Percentiles rank a stretch among this genome's conserved stretches.
phyloP scores from a whole-genome alignment of 2,113 vertebrate genomes.

The Collichthys lucidus region DNA sequence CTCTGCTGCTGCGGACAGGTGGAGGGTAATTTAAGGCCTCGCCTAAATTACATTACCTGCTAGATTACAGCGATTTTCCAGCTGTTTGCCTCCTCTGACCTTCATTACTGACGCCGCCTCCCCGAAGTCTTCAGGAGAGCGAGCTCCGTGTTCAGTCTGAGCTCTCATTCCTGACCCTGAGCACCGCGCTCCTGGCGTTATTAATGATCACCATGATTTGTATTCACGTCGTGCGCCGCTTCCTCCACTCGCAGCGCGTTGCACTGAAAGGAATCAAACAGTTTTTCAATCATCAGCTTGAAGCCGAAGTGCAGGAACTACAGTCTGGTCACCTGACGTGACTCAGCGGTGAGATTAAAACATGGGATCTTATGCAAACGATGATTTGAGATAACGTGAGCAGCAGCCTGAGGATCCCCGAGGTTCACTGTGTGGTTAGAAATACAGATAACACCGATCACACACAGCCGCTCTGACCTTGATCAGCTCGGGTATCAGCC shows the following conservation, averaged over 20 bases:
- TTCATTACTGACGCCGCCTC: constrained; percentile 69
- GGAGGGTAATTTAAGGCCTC: constrained; percentile 65
- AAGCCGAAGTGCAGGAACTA: neutral
- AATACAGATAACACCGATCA: no score
- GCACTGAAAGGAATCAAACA: constrained; percentile 26
- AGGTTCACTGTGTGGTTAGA: no score
- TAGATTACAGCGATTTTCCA: constrained; percentile 78
- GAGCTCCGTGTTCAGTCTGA: constrained; percentile 58
- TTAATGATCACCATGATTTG: constrained; percentile 62
- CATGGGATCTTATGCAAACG: neutral
- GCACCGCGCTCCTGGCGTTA: constrained; percentile 47
- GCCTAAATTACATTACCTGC: constrained; percentile 76
- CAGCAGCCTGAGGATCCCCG: no score
- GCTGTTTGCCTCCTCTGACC: constrained; percentile 73
- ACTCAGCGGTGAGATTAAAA: neutral
- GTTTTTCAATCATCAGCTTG: constrained; percentile 50
- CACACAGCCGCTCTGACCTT: no score
- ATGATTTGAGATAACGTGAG: neutral
- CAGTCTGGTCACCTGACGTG: neutral
- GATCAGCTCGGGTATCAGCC: no score
- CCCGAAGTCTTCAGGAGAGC: constrained; percentile 54
- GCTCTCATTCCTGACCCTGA: constrained; percentile 66
- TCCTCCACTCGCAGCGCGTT: constrained; percentile 16
- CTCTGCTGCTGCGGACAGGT: constrained; percentile 21
- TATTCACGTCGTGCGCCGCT: constrained; percentile 31